Evolutionary conservation across 2,113 vertebrate genomes (phyloP).

Genomic region (Pseudopodoces humilis): DNA sequence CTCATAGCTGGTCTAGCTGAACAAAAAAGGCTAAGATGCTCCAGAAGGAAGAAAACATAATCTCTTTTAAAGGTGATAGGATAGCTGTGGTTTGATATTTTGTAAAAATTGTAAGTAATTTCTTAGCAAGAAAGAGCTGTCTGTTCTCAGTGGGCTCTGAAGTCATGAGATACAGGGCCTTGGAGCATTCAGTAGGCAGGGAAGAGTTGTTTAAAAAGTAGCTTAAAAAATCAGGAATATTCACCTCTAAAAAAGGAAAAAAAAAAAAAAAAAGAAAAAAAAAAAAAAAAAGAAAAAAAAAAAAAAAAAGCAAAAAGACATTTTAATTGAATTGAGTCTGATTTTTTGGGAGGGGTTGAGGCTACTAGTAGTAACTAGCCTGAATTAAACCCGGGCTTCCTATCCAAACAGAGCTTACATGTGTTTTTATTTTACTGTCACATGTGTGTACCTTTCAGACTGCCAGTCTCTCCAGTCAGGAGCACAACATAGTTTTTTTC

Average conservation of each 20-base stretch:
- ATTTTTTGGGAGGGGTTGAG: not conserved
- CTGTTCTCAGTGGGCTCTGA: not conserved
- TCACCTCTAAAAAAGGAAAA: not conserved
- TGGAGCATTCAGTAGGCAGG: not conserved
- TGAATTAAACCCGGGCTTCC: not conserved
- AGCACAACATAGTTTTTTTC: not conserved
- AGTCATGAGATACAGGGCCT: not conserved
- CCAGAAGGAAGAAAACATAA: not conserved
- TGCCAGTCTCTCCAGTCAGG: not conserved
- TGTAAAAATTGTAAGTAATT: not conserved
- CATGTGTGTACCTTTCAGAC: not conserved
- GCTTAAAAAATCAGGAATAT: not conserved
- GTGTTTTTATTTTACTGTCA: not conserved
- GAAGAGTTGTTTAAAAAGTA: not conserved
- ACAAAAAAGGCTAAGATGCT: not conserved
- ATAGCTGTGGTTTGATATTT: not conserved
- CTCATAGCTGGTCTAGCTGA: not conserved
- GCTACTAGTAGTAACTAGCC: not conserved
- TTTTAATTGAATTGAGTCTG: not conserved
- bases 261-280: not conserved
- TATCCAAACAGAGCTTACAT: not conserved
- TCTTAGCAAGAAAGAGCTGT: not conserved
- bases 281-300: not conserved
- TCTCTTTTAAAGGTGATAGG: not conserved
- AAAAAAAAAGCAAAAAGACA: not conserved